phyloP scores from a whole-genome alignment of 2,888 invertebrate genomes.

The Toxonevra muliebris region DNA sequence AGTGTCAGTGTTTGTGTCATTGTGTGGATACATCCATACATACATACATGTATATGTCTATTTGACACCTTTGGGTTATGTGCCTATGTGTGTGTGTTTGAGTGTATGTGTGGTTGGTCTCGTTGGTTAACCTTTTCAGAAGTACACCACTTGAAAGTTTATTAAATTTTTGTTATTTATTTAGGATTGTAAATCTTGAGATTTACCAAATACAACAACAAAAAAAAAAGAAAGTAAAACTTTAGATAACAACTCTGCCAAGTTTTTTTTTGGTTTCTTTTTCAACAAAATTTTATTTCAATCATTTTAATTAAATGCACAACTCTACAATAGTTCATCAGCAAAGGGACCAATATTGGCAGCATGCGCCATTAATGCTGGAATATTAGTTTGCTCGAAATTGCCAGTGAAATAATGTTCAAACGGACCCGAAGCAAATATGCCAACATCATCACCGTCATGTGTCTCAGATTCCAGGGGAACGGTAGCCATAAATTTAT shows the following conservation, averaged over 20 bases:
- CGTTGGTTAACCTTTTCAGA: slow-evolving; percentile 11
- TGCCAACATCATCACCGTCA: slow-evolving; percentile 80
- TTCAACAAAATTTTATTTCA: slow-evolving; percentile 8
- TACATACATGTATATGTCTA: neutral
- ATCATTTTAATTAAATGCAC: slow-evolving; percentile 2
- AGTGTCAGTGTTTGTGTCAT: slow-evolving; percentile 13
- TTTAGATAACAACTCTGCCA: slow-evolving; percentile 6
- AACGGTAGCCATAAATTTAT: slow-evolving; percentile 69
- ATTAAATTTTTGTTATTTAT: slow-evolving; percentile 42
- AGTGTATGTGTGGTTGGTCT: neutral
- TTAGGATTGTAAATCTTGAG: slow-evolving; percentile 25
- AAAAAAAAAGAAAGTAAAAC: slow-evolving; percentile 18
- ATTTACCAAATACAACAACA: neutral
- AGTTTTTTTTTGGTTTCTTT: slow-evolving; percentile 16
- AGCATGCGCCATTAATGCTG: slow-evolving; percentile 77
- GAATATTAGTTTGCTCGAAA: slow-evolving; percentile 80
- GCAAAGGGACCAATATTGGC: slow-evolving; percentile 72
- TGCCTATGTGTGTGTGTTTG: neutral
- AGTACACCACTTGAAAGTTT: slow-evolving; percentile 37
- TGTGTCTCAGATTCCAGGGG: slow-evolving; percentile 73
- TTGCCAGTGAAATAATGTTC: slow-evolving; percentile 80
- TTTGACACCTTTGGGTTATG: neutral
- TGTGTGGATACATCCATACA: slow-evolving; percentile 21
- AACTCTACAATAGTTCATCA: neutral
- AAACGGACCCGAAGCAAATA: slow-evolving; percentile 80